Conservation (phyloP, 1,140 invertebrate species). For the Tetramorium parvispinum region DNA sequence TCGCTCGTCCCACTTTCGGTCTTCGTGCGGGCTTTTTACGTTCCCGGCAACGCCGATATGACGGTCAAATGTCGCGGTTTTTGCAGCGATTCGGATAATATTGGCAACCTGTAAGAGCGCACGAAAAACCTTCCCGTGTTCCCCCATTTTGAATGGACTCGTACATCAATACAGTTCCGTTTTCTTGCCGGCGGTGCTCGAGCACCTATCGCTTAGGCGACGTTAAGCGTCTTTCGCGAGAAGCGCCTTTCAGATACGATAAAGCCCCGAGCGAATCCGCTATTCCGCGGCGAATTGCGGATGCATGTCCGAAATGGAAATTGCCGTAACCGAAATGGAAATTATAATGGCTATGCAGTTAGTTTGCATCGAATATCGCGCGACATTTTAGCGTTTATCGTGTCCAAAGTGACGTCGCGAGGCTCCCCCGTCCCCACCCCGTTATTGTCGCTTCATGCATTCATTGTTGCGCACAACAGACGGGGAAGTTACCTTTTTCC, state of each 20-base stretch:
- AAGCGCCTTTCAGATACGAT: neutral
- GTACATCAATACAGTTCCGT: conserved; percentile 21
- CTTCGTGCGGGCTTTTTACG: conserved; percentile 28
- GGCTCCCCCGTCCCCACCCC: neutral
- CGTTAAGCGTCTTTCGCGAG: conserved; percentile 12
- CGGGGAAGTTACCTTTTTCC: neutral
- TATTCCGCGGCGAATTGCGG: neutral
- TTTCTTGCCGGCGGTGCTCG: conserved; percentile 10
- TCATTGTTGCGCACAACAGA: neutral
- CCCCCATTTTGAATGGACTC: neutral
- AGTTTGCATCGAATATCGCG: conserved; percentile 12
- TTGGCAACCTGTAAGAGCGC: conserved; percentile 57
- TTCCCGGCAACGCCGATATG: conserved; percentile 35
- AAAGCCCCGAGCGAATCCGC: neutral
- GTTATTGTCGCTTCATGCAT: neutral
- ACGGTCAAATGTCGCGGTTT: conserved; percentile 36
- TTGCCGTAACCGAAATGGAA: conserved; percentile 28
- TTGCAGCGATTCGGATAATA: conserved; percentile 48
- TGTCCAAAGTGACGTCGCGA: neutral
- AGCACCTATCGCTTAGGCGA: neutral
- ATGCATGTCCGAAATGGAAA: conserved; percentile 31
- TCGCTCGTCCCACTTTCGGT: conserved; percentile 54
- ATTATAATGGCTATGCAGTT: neutral
- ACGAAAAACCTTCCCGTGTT: conserved; percentile 18
- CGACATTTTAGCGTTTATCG: conserved; percentile 4